Base-by-base conservation (phyloP, 1,140 invertebrate genomes). In the Drosophila simulans region DNA sequence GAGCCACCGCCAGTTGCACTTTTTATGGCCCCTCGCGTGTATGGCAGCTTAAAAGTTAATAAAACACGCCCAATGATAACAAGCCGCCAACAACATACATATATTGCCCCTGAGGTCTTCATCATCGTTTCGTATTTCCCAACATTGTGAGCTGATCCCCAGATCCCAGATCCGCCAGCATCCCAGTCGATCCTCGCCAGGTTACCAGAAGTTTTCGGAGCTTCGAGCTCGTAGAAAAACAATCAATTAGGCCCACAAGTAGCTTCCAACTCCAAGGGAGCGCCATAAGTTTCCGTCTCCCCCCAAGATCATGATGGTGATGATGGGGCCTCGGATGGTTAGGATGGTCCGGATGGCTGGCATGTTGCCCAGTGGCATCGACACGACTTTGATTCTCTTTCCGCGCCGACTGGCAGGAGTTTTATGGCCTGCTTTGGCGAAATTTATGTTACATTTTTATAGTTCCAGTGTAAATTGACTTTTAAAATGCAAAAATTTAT, bases 391-490 rank as follows among this genome's bases (percentile, higher is more conserved):
- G 70, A 80, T 80, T 79, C 77, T 58, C 54, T 57, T 77, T 52
- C 59, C 34, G 43, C 52, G 69, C 55, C 45, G 52, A 62, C 56
- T 56, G 46, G 46, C 57, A 11, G 62, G 35, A 82, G 77, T 88
- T 88, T 88, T 88, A 88, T 88, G 80, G 77, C 80, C 84, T 84
- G 84, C 81, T 89, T 89, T 89, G 84, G 68, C 58, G 74, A 68
- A 89, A 89, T 89, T 89, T 89, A 89, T 89, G 85, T 89, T 89
- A 89, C 84, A 89, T 89, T 89, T 89, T 89, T 89, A 89, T 89
- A 89, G 84, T 89, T 89, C 64, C 80, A 89, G 84, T 89, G 84
- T 89, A 89, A 89, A 89, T 89, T 89, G 84, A 89, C 84, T 89
- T 89, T 89, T 84, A 89, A 89, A 89, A 90, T 88, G 84, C 86